Evolutionary conservation across 1,140 invertebrate genomes (phyloP).

Genomic region (Venustaconcha ellipsiformis): DNA sequence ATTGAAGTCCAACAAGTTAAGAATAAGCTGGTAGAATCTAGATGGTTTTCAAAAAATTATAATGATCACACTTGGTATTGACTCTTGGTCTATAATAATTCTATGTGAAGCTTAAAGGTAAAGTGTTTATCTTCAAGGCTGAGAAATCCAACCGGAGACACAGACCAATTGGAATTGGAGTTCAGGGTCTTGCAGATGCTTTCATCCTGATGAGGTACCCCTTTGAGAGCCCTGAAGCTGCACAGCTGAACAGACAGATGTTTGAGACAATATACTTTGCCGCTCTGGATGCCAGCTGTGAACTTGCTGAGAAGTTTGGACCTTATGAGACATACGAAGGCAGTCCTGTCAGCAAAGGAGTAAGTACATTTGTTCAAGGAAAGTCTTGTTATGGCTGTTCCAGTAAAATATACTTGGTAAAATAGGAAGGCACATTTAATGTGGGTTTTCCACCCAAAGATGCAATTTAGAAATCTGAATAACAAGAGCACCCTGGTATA

Average conservation of each 20-base stretch:
- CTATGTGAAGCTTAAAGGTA: background rate
- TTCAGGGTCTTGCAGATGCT: constrained; percentile 97
- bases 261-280: constrained; percentile 99
- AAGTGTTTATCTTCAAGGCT: constrained; percentile 70
- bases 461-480: no score
- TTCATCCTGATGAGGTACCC: constrained; percentile 94
- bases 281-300: constrained; percentile 96
- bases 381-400: no score
- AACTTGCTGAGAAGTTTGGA: constrained; percentile 89
- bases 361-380: constrained; percentile 61
- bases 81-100: no score
- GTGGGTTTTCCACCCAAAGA: no score
- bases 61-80: no score
- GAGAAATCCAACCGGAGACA: constrained; percentile 90
- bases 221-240: constrained; percentile 85
- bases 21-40: no score
- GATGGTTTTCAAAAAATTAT: no score
- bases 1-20: no score
- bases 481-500: no score
- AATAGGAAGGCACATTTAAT: no score
- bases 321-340: constrained; percentile 93
- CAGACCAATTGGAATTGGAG: constrained; percentile 95
- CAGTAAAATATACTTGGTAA: no score
- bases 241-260: constrained; percentile 92
- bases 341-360: constrained; percentile 92